A percentile compares a stretch with the other conserved stretches of the same genome.
phyloP scores from a whole-genome alignment of 2,888 invertebrate species.

The Caenorhabditis sp. region DNA sequence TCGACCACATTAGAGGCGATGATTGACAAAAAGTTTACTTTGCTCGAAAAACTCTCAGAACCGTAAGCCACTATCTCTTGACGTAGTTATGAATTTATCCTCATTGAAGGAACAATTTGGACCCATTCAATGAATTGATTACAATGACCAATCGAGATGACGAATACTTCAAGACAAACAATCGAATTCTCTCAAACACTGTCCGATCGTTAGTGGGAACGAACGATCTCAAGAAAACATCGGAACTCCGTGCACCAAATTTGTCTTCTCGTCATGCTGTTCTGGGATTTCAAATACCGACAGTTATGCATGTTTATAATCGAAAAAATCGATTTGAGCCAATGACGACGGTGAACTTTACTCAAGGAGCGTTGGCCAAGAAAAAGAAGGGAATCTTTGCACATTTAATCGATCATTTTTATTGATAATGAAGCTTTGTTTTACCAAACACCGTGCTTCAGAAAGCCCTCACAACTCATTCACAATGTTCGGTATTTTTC shows the following conservation, averaged over 20 bases:
- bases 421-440: not conserved
- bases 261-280: too few relatives aligned
- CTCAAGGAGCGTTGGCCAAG: not conserved
- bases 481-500: too few relatives aligned
- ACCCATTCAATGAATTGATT: not conserved
- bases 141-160: not conserved
- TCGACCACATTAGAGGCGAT: not conserved
- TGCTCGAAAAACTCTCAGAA: not conserved
- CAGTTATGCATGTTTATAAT: not conserved
- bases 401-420: not conserved
- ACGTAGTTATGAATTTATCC: not conserved
- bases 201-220: not conserved
- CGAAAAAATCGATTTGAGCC: not conserved
- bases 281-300: not conserved
- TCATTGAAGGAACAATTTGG: not conserved
- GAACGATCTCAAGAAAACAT: not conserved
- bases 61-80: not conserved
- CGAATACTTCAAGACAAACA: not conserved
- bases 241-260: too few relatives aligned
- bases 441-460: too few relatives aligned
- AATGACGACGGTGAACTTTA: not conserved
- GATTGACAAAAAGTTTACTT: not conserved
- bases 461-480: too few relatives aligned
- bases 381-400: not conserved
- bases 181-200: not conserved